phyloP scores from a whole-genome alignment of 1,140 invertebrate species.

The Cydia pomonella region DNA sequence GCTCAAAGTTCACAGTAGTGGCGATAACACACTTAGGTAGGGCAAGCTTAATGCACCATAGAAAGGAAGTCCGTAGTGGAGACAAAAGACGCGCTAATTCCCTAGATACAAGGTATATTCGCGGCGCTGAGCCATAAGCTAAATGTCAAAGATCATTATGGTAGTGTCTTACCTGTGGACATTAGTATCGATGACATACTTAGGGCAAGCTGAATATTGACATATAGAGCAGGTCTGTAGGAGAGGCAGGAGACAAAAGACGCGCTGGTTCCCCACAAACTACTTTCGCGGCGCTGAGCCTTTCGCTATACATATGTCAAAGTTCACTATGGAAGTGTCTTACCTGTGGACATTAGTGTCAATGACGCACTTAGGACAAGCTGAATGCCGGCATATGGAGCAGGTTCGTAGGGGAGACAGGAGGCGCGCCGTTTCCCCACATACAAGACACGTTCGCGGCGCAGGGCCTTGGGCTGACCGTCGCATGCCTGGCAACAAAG shows the following conservation, averaged over 20 bases:
- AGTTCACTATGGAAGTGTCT: background rate
- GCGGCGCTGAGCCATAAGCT: no score
- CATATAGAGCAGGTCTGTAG: conserved; percentile 27
- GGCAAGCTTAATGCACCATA: no score
- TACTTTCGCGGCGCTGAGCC: conserved; percentile 62
- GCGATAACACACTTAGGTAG: no score
- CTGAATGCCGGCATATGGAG: conserved; percentile 62
- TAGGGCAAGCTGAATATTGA: background rate
- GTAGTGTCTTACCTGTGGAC: conserved; percentile 41
- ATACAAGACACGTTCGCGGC: conserved; percentile 61
- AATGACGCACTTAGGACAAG: conserved; percentile 71
- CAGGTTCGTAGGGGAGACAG: conserved; percentile 68
- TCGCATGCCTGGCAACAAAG: conserved; percentile 60
- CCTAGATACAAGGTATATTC: background rate
- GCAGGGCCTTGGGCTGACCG: conserved; percentile 67
- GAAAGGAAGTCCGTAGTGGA: background rate
- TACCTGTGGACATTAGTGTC: conserved; percentile 53
- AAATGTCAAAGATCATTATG: no score
- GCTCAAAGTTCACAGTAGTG: no score
- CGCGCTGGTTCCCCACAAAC: conserved; percentile 40
- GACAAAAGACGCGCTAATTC: background rate
- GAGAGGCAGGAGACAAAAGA: conserved; percentile 50
- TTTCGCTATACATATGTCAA: conserved; percentile 37
- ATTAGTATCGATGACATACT: conserved; percentile 53
- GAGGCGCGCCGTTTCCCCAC: conserved; percentile 63